These are phyloP conservation scores for Mactra quadrangularis DNA, from an alignment of 1,140 invertebrate genomes.

Conservation along the genomic window DNA sequence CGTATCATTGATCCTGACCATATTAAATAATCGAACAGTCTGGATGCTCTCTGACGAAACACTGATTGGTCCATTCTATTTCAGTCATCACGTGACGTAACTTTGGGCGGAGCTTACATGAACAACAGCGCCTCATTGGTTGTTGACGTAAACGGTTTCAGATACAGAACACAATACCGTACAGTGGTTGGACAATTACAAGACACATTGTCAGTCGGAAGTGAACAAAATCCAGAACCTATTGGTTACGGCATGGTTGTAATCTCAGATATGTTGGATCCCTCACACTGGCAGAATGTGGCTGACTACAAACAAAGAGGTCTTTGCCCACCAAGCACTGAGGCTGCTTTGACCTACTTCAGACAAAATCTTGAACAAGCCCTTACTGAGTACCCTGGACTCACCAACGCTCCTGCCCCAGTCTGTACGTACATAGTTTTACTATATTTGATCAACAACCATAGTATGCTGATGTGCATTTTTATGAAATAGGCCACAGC, in stretches of 20 bases:
- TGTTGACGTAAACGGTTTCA: slow-evolving; percentile 49
- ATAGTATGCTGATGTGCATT: no score
- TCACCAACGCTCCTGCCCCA: slow-evolving; percentile 11
- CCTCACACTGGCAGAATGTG: slow-evolving; percentile 51
- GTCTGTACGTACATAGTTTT: slow-evolving; percentile 36
- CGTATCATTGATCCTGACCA: no score
- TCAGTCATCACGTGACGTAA: slow-evolving; percentile 51
- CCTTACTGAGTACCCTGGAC: slow-evolving; percentile 33
- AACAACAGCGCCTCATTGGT: slow-evolving; percentile 54
- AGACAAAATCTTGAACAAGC: slow-evolving; percentile 45
- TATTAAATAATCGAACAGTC: no score
- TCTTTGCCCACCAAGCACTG: slow-evolving; percentile 54
- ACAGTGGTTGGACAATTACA: slow-evolving; percentile 19
- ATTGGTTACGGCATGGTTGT: slow-evolving; percentile 35
- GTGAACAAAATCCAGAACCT: slow-evolving; percentile 49
- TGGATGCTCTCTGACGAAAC: no score
- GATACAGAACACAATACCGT: slow-evolving; percentile 44
- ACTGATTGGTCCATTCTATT: no score
- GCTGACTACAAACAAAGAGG: slow-evolving; percentile 50
- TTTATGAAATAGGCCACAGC: no score
- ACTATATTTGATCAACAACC: no score
- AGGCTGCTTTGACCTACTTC: slow-evolving; percentile 36
- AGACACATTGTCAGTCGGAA: slow-evolving; percentile 47
- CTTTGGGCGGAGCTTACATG: slow-evolving; percentile 53
- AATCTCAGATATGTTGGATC: slow-evolving; percentile 50